phyloP scores from a whole-genome alignment of 2,113 vertebrate genomes.

The Acinonyx jubatus region DNA sequence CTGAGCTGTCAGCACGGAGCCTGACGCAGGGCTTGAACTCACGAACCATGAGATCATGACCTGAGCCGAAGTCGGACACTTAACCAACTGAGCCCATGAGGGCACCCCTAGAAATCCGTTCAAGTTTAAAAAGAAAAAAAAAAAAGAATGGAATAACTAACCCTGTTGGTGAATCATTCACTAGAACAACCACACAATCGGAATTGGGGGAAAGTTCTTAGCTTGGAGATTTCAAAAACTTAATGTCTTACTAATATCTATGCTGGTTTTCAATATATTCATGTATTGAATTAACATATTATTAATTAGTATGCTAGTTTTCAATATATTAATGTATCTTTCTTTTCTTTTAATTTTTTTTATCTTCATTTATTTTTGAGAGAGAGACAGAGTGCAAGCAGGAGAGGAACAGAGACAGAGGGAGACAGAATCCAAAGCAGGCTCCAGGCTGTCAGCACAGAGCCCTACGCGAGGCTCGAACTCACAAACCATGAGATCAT shows the following conservation, averaged over 20 bases:
- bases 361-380: too few relatives aligned
- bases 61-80: too few relatives aligned
- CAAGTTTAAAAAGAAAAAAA: slow-evolving; percentile 51
- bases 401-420: too few relatives aligned
- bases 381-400: too few relatives aligned
- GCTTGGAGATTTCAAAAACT: neutral
- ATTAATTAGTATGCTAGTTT: neutral
- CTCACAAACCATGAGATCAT: too few relatives aligned
- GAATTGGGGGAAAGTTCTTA: neutral
- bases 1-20: too few relatives aligned
- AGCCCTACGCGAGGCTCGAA: too few relatives aligned
- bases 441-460: too few relatives aligned
- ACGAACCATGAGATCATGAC: too few relatives aligned
- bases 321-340: neutral
- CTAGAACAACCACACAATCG: slow-evolving; percentile 4
- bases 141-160: neutral
- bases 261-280: neutral
- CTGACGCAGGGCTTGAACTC: rapidly evolving
- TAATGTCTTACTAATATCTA: neutral
- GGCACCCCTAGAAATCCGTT: slow-evolving; percentile 30
- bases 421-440: too few relatives aligned
- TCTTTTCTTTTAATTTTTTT: neutral
- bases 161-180: slow-evolving; percentile 67
- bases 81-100: too few relatives aligned
- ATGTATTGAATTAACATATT: neutral